A percentile compares a stretch with the other conserved stretches of the same genome.
Conservation (phyloP, 2,113 vertebrate species). For the Leptocoma aspasia region DNA sequence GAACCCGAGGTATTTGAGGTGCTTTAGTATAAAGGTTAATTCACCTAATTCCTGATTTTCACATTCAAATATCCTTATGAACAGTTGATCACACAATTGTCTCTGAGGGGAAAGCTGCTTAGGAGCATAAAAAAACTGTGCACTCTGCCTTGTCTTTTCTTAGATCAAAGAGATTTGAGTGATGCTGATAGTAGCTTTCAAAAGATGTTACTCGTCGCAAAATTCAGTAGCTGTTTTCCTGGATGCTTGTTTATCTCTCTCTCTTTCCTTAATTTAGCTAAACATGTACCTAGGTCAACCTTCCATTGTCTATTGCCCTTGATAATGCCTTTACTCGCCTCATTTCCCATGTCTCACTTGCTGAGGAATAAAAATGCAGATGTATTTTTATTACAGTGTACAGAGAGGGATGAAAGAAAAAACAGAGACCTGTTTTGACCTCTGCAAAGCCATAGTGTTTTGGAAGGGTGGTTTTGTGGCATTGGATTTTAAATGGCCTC, state of each 20-base stretch:
- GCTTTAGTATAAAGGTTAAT: background rate
- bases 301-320: background rate
- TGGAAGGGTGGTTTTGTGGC: background rate
- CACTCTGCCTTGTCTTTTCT: background rate
- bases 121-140: background rate
- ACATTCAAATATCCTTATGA: conserved; percentile 2
- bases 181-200: background rate
- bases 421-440: background rate
- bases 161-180: conserved; percentile 23
- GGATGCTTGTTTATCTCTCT: background rate
- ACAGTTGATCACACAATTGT: background rate
- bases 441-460: background rate
- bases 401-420: background rate
- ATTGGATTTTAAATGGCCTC: background rate
- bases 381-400: background rate
- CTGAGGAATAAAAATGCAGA: background rate
- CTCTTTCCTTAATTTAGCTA: background rate
- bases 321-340: background rate
- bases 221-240: background rate
- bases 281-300: background rate
- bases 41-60: background rate
- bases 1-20: background rate
- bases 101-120: background rate
- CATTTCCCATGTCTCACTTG: background rate
- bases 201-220: background rate